Percentiles rank a stretch among this genome's conserved stretches.
These are phyloP conservation scores for Dendrolimus punctatus DNA, from an alignment of 1,140 invertebrate species.

Conservation along the genomic window DNA sequence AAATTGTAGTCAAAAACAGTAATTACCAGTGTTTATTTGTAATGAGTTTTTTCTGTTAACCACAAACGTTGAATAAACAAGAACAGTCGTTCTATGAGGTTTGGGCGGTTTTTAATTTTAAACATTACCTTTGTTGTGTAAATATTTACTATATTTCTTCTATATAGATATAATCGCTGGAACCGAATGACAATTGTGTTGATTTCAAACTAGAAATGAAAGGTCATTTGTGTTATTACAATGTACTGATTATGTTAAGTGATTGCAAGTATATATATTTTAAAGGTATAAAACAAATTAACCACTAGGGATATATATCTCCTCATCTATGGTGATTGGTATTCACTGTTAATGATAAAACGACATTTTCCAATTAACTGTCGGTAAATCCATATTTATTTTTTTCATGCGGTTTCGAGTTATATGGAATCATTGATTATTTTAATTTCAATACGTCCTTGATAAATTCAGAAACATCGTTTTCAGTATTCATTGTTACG, in stretches of 20 bases:
- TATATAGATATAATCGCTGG: slow-evolving; percentile 25
- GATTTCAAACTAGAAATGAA: slow-evolving; percentile 29
- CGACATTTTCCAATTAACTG: too few species aligned
- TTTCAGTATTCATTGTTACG: too few species aligned
- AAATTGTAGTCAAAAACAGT: slow-evolving; percentile 56
- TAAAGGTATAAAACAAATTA: slow-evolving; percentile 38
- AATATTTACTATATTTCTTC: slow-evolving; percentile 43
- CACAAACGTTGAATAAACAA: not conserved
- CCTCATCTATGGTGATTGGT: slow-evolving; percentile 51
- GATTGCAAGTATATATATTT: slow-evolving; percentile 47
- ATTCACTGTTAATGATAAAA: not conserved
- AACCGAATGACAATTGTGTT: slow-evolving; percentile 38
- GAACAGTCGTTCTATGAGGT: slow-evolving; percentile 12
- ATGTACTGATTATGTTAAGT: slow-evolving; percentile 69
- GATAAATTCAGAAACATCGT: too few species aligned
- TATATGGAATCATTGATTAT: too few species aligned
- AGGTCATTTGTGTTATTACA: slow-evolving; percentile 56
- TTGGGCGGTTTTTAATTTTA: slow-evolving; percentile 21
- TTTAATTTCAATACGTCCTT: too few species aligned
- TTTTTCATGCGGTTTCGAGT: too few species aligned
- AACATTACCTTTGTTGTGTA: slow-evolving; percentile 29
- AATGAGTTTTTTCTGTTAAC: slow-evolving; percentile 17
- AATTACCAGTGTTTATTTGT: slow-evolving; percentile 36
- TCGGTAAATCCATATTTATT: too few species aligned
- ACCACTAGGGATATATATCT: slow-evolving; percentile 43